These are phyloP conservation scores for Oceanodroma tethys DNA, from an alignment of 2,113 vertebrate species.

Conservation along the genomic window DNA sequence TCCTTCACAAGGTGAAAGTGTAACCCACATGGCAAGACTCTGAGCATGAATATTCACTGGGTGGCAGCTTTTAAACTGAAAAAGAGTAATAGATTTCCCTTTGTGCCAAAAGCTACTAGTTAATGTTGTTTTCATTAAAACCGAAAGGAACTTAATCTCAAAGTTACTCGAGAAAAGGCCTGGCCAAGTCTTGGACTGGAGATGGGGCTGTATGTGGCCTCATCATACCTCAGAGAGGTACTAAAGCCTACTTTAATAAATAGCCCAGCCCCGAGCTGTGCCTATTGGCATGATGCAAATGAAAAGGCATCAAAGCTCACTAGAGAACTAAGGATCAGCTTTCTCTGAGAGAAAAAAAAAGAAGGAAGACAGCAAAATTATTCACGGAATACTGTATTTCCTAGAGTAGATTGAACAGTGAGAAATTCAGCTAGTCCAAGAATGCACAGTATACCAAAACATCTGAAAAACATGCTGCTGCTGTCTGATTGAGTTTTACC, in stretches of 20 bases:
- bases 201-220: not conserved
- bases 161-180: not conserved
- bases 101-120: not conserved
- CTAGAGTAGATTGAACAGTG: not conserved
- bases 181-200: not conserved
- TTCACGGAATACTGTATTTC: not conserved
- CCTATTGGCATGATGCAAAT: not conserved
- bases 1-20: not conserved
- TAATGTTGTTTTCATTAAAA: not conserved
- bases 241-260: not conserved
- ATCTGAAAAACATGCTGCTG: not conserved
- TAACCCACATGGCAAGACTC: not conserved
- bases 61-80: not conserved
- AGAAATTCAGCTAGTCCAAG: conserved; percentile 16
- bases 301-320: not conserved
- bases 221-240: not conserved
- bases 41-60: not conserved
- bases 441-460: not conserved
- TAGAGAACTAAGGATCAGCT: not conserved
- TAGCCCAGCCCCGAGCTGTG: not conserved
- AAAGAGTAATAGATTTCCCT: not conserved
- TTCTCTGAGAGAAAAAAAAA: not conserved
- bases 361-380: not conserved
- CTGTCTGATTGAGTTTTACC: not conserved
- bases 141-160: not conserved